Base-by-base conservation (phyloP, 2,113 vertebrate species). In the Ictidomys tridecemlineatus region DNA sequence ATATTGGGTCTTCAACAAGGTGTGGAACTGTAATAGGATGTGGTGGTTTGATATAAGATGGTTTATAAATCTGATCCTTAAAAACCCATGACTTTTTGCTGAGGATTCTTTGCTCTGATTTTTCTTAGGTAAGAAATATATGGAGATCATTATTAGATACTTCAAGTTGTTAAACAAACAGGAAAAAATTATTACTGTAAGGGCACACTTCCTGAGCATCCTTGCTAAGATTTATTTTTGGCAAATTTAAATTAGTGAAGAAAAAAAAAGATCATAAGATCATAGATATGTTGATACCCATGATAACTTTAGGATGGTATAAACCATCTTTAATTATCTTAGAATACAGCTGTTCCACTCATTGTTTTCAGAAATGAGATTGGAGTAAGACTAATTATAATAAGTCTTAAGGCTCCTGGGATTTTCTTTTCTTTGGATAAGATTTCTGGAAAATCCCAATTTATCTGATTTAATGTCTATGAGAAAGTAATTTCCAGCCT, bases 1-100 rank as follows among this genome's bases (percentile, higher is more conserved):
- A 89, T 84, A 74, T 83, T 79, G 95, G 93, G 5, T 88, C 93
- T 97, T 97, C 82, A 96, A 28, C 67, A 94, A 98, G 85, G 74
- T 97, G 86, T 77, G 65, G 96, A 58, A 58, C 76, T 88, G 30
- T 96, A 97, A 98, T 95, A 94, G 93, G 88, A 96, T 95, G 73
- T 93, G 94, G 77, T 97, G 45, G 88, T 63, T 98, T 97, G 85
- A 86, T 86, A 91, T n/a, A 51, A 89, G 4, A 51, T 90, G 76
- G 61, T 91, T 97, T 95, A 93, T 82, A 95, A 87, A 56, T 16
- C 56, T 84, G 2, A 3, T 93, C 83, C 70, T 93, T 93, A 69
- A 77, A 95, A 87, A 26, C 32, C 45, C n/a, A 34, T 42, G 85
- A 91, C 45, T 93, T 96, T 97, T 78, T 93, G 67, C 45, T 82